phyloP scores from a whole-genome alignment of 1,140 invertebrate species.

The Drosophila melanogaster region DNA sequence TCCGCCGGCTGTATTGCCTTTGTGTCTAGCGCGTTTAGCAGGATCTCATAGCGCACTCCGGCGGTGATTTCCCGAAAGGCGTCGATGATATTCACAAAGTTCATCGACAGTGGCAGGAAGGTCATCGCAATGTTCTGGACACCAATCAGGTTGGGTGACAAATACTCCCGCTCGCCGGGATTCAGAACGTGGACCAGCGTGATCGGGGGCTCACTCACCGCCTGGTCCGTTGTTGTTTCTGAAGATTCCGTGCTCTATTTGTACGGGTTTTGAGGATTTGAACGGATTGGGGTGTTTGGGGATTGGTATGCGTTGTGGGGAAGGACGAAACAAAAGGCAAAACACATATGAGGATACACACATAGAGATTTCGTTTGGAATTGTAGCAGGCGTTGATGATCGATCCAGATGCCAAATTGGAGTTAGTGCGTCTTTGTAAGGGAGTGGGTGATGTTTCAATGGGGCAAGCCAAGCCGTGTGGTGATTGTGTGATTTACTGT shows the following conservation, averaged over 20 bases:
- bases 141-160: slow-evolving; percentile 81
- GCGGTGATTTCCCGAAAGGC: slow-evolving; percentile 81
- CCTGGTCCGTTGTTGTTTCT: slow-evolving; percentile 33
- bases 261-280: slow-evolving; percentile 3
- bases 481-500: slow-evolving; percentile 13
- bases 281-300: slow-evolving; percentile 13
- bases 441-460: slow-evolving; percentile 8
- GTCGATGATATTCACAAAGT: slow-evolving; percentile 79
- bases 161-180: slow-evolving; percentile 80
- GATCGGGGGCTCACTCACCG: slow-evolving; percentile 69
- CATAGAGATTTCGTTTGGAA: slow-evolving; percentile 28
- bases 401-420: slow-evolving; percentile 3
- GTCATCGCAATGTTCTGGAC: slow-evolving; percentile 83
- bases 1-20: slow-evolving; percentile 65
- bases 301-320: slow-evolving; percentile 23
- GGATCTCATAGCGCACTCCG: slow-evolving; percentile 79
- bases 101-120: slow-evolving; percentile 77
- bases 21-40: slow-evolving; percentile 71
- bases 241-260: slow-evolving; percentile 13
- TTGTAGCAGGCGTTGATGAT: slow-evolving; percentile 26
- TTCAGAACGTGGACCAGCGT: slow-evolving; percentile 79
- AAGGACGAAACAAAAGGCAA: slow-evolving; percentile 79
- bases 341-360: slow-evolving; percentile 76
- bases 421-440: slow-evolving; percentile 33
- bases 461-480: slow-evolving; percentile 9